These are phyloP conservation scores for Chondrilla cf. caribensis DNA, from an alignment of 37 sponge, comb jelly and placozoan genomes.

Conservation along the genomic window DNA sequence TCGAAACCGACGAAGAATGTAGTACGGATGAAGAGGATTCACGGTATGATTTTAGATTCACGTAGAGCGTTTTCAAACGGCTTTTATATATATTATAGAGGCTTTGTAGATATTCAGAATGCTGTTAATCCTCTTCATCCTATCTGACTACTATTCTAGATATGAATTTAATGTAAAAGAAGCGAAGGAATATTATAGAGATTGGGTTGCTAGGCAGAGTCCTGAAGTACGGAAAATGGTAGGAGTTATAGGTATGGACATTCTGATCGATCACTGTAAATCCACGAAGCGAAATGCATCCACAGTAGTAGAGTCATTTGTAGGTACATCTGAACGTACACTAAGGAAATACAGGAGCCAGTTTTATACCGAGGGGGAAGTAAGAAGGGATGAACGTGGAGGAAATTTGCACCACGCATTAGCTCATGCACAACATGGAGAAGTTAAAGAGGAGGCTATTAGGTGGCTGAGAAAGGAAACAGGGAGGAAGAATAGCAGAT, in stretches of 20 bases:
- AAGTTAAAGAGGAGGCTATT: background rate
- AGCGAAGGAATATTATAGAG: background rate
- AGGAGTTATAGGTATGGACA: background rate
- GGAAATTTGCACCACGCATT: background rate
- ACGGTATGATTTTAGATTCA: too few species aligned
- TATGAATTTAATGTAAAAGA: background rate
- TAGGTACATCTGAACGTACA: background rate
- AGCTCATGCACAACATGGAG: background rate
- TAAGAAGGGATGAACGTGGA: background rate
- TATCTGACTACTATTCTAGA: background rate
- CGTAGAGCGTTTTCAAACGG: too few species aligned
- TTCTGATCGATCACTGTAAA: background rate
- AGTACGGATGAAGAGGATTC: too few species aligned
- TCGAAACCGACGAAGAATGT: too few species aligned
- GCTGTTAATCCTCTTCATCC: too few species aligned
- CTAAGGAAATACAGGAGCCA: background rate
- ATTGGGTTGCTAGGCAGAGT: background rate
- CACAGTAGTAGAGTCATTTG: background rate
- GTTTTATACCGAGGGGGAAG: background rate
- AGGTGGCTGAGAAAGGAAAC: background rate
- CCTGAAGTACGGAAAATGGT: background rate
- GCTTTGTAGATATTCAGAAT: too few species aligned
- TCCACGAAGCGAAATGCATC: background rate
- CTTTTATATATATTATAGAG: too few species aligned
- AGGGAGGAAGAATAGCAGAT: background rate